Conservation (phyloP, 2,888 invertebrate species). For the Enchytraeus crypticus region DNA sequence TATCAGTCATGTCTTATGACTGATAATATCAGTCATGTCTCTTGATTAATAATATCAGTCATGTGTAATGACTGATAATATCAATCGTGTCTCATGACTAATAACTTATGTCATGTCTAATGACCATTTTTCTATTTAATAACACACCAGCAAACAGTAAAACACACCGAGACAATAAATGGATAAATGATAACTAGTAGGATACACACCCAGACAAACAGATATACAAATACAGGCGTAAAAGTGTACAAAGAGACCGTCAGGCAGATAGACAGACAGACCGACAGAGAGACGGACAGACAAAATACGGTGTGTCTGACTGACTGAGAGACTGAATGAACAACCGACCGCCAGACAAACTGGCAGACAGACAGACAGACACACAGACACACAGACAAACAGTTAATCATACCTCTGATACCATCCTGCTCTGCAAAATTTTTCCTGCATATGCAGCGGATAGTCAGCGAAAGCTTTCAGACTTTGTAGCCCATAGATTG, state of each 20-base stretch:
- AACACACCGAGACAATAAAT: no score
- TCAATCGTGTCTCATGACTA: no score
- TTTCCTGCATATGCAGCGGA: conserved; percentile 46
- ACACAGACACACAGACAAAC: neutral
- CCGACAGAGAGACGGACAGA: neutral
- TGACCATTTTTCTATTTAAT: no score
- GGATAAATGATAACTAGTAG: no score
- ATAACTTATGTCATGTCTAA: no score
- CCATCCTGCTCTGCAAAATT: conserved; percentile 44
- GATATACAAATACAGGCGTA: neutral
- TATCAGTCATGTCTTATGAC: no score
- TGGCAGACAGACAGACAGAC: neutral
- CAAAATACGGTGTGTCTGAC: neutral
- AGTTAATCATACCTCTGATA: conserved; percentile 39
- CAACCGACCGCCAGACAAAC: neutral
- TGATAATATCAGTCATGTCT: no score
- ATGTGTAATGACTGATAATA: no score
- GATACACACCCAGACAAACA: neutral
- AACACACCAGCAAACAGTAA: neutral
- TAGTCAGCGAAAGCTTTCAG: conserved; percentile 44
- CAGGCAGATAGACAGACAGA: no score
- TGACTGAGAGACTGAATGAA: neutral
- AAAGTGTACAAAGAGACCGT: no score
- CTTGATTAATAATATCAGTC: no score
- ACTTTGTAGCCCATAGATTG: conserved; percentile 42